Evolutionary conservation across 2,797 vertebrate species (phyloP).

Genomic region (Acanthurus tractus): DNA sequence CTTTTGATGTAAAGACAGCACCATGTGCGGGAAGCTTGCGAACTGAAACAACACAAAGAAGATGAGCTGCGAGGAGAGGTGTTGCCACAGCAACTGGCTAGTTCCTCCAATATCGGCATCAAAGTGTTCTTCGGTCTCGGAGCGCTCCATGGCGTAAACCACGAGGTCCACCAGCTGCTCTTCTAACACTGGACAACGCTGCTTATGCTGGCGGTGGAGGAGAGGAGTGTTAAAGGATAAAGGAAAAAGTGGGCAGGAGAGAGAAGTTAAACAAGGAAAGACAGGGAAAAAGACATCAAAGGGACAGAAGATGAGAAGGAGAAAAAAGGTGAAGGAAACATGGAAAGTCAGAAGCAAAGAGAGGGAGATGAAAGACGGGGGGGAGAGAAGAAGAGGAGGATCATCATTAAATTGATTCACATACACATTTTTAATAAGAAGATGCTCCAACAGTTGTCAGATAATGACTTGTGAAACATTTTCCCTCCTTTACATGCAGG

Average conservation of each 20-base stretch:
- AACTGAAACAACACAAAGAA: conserved; percentile 99
- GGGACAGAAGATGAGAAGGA: no score
- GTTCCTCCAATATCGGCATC: conserved; percentile 94
- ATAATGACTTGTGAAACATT: conserved; percentile 2
- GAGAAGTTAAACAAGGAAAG: conserved; percentile 32
- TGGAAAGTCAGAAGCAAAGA: not conserved
- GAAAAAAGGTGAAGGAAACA: no score
- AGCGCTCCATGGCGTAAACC: conserved; percentile 99
- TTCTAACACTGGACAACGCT: conserved; percentile 97
- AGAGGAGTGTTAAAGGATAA: conserved; percentile 58
- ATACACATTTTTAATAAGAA: conserved; percentile 1
- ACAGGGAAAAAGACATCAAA: not conserved
- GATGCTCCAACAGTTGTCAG: conserved; percentile 10
- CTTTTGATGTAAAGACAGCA: conserved; percentile 98
- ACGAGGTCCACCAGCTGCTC: conserved; percentile 99
- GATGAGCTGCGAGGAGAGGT: conserved; percentile 99
- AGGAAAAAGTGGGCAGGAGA: conserved; percentile 32
- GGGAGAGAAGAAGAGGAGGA: conserved; percentile 38
- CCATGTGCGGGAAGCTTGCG: conserved; percentile 99
- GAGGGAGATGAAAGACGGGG: conserved; percentile 11
- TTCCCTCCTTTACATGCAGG: conserved; percentile 38
- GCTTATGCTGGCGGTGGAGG: conserved; percentile 92
- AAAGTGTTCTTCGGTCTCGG: conserved; percentile 97
- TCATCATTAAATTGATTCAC: conserved; percentile 41
- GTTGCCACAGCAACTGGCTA: conserved; percentile 98